Percentiles rank a stretch among this genome's conserved stretches.
Conservation (phyloP, 2,888 invertebrate species). For the Lepas anatifera region DNA sequence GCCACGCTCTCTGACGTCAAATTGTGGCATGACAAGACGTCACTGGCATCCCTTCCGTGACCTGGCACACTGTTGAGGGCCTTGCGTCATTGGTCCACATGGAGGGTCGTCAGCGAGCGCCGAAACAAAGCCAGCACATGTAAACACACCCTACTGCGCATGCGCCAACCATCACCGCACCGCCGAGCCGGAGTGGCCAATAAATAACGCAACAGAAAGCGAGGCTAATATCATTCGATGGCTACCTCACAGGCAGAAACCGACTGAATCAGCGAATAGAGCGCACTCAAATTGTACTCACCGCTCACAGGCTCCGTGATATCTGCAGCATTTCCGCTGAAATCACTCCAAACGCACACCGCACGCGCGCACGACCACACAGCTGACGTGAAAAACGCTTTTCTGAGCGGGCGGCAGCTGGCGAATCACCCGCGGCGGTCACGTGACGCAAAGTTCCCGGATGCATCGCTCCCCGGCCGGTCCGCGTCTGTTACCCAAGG, state of each 20-base stretch:
- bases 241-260: not conserved
- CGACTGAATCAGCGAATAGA: not conserved
- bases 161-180: not conserved
- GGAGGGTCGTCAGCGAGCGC: not conserved
- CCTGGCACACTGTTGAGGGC: too few relatives aligned
- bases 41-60: too few relatives aligned
- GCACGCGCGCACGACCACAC: not conserved
- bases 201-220: conserved; percentile 2
- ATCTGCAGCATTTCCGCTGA: not conserved
- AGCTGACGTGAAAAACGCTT: not conserved
- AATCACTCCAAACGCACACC: not conserved
- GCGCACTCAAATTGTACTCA: not conserved
- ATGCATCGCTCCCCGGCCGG: not conserved
- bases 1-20: too few relatives aligned
- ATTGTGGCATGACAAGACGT: too few relatives aligned
- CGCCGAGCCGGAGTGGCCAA: not conserved
- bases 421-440: conserved; percentile 10
- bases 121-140: conserved; percentile 8
- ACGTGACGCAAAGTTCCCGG: conserved; percentile 13
- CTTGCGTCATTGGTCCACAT: not conserved
- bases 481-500: not conserved
- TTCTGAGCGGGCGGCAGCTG: not conserved
- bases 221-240: not conserved
- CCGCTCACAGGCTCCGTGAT: not conserved
- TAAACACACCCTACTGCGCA: not conserved